Base-by-base conservation (phyloP, 2,113 vertebrate genomes). In the Mustelus asterias region DNA sequence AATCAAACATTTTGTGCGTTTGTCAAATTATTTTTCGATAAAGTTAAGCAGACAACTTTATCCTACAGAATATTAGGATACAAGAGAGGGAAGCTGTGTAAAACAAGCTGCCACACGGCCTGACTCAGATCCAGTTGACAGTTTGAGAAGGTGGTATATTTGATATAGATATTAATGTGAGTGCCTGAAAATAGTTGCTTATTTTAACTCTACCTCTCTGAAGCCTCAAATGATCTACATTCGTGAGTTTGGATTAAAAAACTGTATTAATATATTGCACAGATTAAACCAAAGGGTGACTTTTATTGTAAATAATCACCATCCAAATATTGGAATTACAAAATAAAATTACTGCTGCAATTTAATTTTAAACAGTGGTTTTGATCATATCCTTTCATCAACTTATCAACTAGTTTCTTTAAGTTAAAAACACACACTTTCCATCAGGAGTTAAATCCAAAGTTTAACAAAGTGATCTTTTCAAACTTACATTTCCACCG, bases 401-500 rank as follows among this genome's bases (percentile, higher is more conserved):
- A 16, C 63, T 69, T 18, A 95, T 58, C 37, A 48, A 80, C n/a
- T 69, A 29, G 72, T n/a, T 95, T 63, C 14, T 70, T 78, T 58
- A 76, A 95, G 69, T 18, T 95, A 20, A 24, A 80, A 70, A 95
- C 11, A 13, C 63, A 95, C 13, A 10, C 29, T 44, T 58, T 44
- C 48, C 18, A 58, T 14, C 41, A 76, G 22, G 18, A 44, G 41
- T 29, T n/a, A 86, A 69, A 72, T 69, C 44, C 48, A 44, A 78
- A 10, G 58, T 69, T 54, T 22, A 89, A 0, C 26, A 94, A 41
- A 88, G 41, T 80, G 54, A 41, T 37, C 60, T n/a, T 22, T 97
- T 96, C 96, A 95, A 98, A 99, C 99, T 99, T 98, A 99, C 99
- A 97, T 99, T 99, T 97, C 99, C 99, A 96, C 99, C 99, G 89